Conservation (phyloP, 2,797 vertebrate genomes). For the Myoxocephalus aenaeus region DNA sequence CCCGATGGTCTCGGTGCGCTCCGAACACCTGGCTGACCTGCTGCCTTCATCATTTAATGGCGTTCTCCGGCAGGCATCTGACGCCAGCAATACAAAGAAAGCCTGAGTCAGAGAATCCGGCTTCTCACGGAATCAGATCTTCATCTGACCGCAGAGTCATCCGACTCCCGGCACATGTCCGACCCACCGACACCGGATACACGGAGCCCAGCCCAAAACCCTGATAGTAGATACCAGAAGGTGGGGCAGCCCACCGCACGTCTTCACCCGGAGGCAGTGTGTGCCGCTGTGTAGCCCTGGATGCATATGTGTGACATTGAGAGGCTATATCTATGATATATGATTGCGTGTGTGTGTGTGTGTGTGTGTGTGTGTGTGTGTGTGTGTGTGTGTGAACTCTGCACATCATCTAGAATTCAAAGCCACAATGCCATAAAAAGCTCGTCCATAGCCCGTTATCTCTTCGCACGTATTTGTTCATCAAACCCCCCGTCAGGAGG, state of each 20-base stretch:
- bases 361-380: constrained; percentile 2
- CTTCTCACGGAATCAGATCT: constrained; percentile 73
- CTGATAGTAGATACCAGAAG: constrained; percentile 57
- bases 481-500: constrained; percentile 60
- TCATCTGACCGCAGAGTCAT: constrained; percentile 75
- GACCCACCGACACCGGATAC: constrained; percentile 72
- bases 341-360: constrained; percentile 1
- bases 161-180: constrained; percentile 75
- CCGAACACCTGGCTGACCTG: constrained; percentile 12
- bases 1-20: constrained; percentile 20
- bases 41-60: constrained; percentile 44
- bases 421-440: constrained; percentile 46
- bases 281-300: constrained; percentile 10
- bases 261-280: constrained; percentile 31
- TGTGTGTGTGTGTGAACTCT: constrained; percentile 1
- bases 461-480: constrained; percentile 63
- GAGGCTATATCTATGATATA: constrained; percentile 15
- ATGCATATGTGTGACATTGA: constrained; percentile 17
- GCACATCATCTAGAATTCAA: constrained; percentile 36
- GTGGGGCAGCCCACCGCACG: constrained; percentile 24
- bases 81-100: constrained; percentile 62
- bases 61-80: constrained; percentile 37
- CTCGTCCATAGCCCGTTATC: constrained; percentile 65
- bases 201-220: constrained; percentile 64
- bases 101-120: constrained; percentile 65